Evolutionary conservation across 2,797 vertebrate genomes (phyloP).

Genomic region (Crocidura indochinensis): DNA sequence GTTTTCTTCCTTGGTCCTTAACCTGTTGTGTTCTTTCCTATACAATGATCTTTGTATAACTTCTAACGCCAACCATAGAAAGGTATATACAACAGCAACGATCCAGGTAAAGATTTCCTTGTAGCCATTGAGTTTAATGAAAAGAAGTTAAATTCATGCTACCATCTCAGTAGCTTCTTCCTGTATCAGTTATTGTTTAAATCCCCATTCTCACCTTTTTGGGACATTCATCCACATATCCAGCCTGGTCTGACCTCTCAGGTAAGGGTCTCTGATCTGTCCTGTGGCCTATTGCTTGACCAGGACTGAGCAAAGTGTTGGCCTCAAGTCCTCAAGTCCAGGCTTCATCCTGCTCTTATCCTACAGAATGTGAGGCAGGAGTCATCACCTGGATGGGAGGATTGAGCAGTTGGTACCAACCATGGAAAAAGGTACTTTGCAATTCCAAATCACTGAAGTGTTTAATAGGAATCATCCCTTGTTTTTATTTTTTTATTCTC

Average conservation of each 20-base stretch:
- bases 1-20: background rate
- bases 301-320: background rate
- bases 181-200: background rate
- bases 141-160: background rate
- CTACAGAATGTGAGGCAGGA: background rate
- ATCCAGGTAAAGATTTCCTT: constrained; percentile 20
- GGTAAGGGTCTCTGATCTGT: background rate
- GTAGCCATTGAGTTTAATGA: background rate
- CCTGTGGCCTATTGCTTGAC: background rate
- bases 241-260: background rate
- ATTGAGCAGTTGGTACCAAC: too few species aligned
- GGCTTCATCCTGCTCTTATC: background rate
- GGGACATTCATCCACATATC: background rate
- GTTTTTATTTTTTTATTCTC: constrained; percentile 65
- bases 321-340: background rate
- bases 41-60: background rate
- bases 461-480: constrained; percentile 24
- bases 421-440: background rate
- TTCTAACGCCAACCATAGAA: background rate
- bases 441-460: constrained; percentile 24
- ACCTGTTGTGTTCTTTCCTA: background rate
- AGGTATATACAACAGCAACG: background rate
- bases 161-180: background rate
- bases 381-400: too few species aligned
- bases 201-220: background rate